Evolutionary conservation across 2,888 invertebrate species (phyloP).

Genomic region (Cistogaster globosa): DNA sequence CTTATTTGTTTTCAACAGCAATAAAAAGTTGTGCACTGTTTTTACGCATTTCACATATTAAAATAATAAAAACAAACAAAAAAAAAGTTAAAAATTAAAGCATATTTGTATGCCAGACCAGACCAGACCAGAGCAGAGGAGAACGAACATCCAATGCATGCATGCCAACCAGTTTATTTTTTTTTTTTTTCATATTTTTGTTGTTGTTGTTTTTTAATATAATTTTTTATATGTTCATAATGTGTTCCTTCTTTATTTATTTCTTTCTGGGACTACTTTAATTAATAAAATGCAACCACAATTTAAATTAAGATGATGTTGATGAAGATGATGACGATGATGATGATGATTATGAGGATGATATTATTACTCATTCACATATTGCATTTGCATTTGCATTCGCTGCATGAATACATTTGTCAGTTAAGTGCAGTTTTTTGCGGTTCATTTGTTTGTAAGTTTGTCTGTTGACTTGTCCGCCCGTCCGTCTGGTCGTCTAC

Average conservation of each 20-base stretch:
- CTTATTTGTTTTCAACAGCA: conserved; percentile 56
- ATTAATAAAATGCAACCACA: conserved; percentile 72
- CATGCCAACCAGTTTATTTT: conserved; percentile 51
- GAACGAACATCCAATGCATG: conserved; percentile 48
- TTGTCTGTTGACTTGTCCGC: conserved; percentile 1
- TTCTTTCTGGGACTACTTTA: conserved; percentile 66
- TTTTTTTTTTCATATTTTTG: conserved; percentile 45
- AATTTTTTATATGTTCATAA: conserved; percentile 31
- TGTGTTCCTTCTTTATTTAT: conserved; percentile 57
- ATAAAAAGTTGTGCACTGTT: conserved; percentile 24
- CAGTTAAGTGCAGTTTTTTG: conserved; percentile 48
- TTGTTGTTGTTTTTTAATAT: conserved; percentile 9
- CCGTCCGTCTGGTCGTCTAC: conserved; percentile 15
- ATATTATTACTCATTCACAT: conserved; percentile 70
- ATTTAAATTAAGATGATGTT: conserved; percentile 68
- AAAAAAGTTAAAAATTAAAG: conserved; percentile 55
- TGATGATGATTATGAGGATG: conserved; percentile 35
- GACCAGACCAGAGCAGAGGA: conserved; percentile 36
- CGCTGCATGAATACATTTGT: conserved; percentile 13
- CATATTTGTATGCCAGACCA: conserved; percentile 62
- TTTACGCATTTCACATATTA: conserved; percentile 62
- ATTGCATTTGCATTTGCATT: conserved; percentile 55
- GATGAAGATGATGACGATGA: conserved; percentile 26
- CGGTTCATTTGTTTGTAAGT: conserved; percentile 34
- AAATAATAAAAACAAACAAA: conserved; percentile 12